Percentiles rank a stretch among this genome's conserved stretches.
These are phyloP conservation scores for Todus mexicanus DNA, from an alignment of 2,797 vertebrate genomes.

Conservation along the genomic window DNA sequence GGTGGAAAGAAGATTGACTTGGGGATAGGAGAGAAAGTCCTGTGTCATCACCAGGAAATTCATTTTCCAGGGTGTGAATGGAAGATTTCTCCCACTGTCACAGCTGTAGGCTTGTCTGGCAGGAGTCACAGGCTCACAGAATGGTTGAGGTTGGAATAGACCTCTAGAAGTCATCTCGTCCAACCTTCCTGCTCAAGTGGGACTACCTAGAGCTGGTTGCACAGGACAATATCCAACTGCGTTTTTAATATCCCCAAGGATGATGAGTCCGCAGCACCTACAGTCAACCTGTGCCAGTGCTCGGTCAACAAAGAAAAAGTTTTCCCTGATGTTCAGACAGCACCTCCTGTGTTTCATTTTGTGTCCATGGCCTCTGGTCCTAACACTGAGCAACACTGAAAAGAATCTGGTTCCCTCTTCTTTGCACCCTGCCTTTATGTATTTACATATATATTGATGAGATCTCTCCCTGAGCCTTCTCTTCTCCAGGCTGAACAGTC, in stretches of 20 bases:
- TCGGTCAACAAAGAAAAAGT: neutral
- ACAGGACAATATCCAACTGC: neutral
- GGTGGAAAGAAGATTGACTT: neutral
- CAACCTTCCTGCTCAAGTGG: neutral
- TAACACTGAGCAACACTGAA: neutral
- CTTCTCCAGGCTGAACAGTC: neutral
- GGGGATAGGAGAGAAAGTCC: neutral
- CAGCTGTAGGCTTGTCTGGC: neutral
- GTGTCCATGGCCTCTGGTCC: neutral
- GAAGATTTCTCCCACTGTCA: neutral
- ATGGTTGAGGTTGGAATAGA: neutral
- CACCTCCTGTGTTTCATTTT: neutral
- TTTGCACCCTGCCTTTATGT: neutral
- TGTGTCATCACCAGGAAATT: neutral
- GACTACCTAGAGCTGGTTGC: rapidly evolving
- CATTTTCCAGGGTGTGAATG: neutral
- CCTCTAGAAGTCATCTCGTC: neutral
- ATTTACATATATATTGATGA: neutral
- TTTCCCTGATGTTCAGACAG: neutral
- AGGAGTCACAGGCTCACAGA: neutral
- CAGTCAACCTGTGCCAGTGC: neutral
- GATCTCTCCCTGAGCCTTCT: neutral
- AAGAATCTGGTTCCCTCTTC: neutral
- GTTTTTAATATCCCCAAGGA: neutral
- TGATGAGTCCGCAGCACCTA: neutral